phyloP scores from a whole-genome alignment of 1,140 invertebrate genomes.

The Papilio dardanus region DNA sequence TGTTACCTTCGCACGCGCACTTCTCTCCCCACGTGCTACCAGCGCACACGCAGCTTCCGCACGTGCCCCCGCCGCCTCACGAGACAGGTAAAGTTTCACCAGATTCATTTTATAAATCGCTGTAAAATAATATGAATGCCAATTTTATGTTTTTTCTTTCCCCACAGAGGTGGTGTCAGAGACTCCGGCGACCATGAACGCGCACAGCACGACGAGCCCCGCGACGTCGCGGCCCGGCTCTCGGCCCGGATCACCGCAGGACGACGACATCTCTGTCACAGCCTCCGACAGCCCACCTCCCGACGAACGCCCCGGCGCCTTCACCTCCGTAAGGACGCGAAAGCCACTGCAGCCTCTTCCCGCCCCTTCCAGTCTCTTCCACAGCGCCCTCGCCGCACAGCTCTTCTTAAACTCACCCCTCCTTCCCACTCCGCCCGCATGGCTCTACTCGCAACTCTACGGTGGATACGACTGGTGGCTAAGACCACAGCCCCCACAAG shows the following conservation, averaged over 20 bases:
- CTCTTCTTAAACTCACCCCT: constrained; percentile 88
- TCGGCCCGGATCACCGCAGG: constrained; percentile 81
- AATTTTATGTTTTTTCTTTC: constrained; percentile 17
- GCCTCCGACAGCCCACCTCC: constrained; percentile 82
- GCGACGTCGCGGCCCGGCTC: constrained; percentile 79
- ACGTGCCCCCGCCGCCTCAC: constrained; percentile 56
- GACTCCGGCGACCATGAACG: constrained; percentile 75
- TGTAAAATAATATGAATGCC: background rate
- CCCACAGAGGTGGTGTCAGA: constrained; percentile 68
- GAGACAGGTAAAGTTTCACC: constrained; percentile 62
- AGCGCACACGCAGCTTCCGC: constrained; percentile 63
- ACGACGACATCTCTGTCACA: constrained; percentile 87
- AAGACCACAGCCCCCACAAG: constrained; percentile 78
- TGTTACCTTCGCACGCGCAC: constrained; percentile 84
- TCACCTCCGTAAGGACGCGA: constrained; percentile 78
- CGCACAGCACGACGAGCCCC: constrained; percentile 86
- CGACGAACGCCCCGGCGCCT: constrained; percentile 79
- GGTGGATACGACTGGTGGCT: constrained; percentile 85
- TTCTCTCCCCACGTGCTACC: constrained; percentile 84
- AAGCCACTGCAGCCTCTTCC: constrained; percentile 77
- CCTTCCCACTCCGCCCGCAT: constrained; percentile 87
- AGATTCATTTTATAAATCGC: background rate
- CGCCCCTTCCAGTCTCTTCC: constrained; percentile 83
- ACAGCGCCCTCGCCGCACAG: constrained; percentile 86
- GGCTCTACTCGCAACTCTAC: constrained; percentile 89